Base-by-base conservation (phyloP, 1,140 invertebrate genomes). In the Diabrotica virgifera region DNA sequence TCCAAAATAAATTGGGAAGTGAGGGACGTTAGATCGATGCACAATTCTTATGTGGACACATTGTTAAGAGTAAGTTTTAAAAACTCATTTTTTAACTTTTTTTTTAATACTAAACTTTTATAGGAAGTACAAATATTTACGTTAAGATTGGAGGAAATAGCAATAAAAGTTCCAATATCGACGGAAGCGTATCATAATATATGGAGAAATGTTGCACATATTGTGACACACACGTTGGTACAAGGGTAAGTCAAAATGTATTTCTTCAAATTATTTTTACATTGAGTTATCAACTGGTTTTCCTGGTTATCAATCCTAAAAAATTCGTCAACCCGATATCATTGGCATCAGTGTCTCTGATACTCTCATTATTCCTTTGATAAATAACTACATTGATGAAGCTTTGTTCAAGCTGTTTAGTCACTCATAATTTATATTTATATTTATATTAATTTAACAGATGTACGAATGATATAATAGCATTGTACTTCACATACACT, bases 1-100 rank as follows among this genome's bases (percentile, higher is more conserved):
- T 87, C 86, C 5, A 91, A 90, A 81, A 95, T 97, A 3, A 92
- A 94, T 78, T 99, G 97, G 97, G 95, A 98, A 78, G 88, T 98
- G 0, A 90, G 89, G 77, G 94, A 97, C 75, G 93, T 99, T 0
- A 95, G 94, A 82, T 95, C 93, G 24, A 93, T 98, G 72, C 97
- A 99, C 77, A 97, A 92, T 76, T 80, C 82, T 9, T 99, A 99
- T 79, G 89, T 93, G 13, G 90, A 94, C 74, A 82, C 86, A 69
- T 80, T 92, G 64, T 78, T 89, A 64, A 75, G 85, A 70, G 86
- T 87, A 79, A 77, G 80, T 74, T 24, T 24, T 24, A 24, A 24
- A 24, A 24, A 24, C 24, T 24, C 24, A 24, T 24, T 24, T 40
- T 40, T 40, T 40, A 14, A 52, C 4, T 24, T 24, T 24, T 24